These are phyloP conservation scores for Xanthorhoe designata DNA, from an alignment of 2,888 invertebrate genomes.

Conservation along the genomic window DNA sequence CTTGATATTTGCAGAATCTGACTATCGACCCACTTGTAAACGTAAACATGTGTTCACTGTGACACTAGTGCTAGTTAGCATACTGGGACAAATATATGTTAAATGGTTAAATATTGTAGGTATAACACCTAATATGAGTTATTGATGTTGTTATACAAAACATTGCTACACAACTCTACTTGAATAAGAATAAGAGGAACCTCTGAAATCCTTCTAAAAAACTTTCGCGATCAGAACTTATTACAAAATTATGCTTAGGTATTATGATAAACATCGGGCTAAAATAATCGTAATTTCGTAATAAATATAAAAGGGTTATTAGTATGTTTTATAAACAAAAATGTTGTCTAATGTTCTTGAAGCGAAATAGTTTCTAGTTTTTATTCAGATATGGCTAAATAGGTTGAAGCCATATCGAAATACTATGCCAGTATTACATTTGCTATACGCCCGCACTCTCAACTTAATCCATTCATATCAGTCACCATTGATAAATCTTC, in stretches of 20 bases:
- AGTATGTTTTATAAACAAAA: no score
- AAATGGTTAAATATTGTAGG: not conserved
- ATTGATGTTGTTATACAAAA: not conserved
- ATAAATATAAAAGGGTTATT: no score
- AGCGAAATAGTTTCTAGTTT: no score
- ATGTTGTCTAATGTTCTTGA: no score
- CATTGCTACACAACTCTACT: no score
- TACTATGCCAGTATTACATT: not conserved
- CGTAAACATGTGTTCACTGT: slow-evolving; percentile 31
- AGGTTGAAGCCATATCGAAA: not conserved
- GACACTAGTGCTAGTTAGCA: slow-evolving; percentile 19
- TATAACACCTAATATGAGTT: not conserved
- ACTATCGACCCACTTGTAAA: slow-evolving; percentile 42
- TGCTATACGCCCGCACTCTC: not conserved
- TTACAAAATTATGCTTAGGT: no score
- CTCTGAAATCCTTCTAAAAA: not conserved
- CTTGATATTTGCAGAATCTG: slow-evolving; percentile 43
- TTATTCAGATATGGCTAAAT: no score
- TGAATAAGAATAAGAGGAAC: no score
- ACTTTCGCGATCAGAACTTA: no score
- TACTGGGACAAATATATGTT: slow-evolving; percentile 17
- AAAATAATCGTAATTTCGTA: no score
- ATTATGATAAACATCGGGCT: no score
- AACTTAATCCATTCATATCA: slow-evolving; percentile 1
- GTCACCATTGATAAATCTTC: not conserved